Evolutionary conservation across 37 sponge, comb jelly and placozoan genomes (phyloP), one percentile per base, ranked within the genome.

Genomic region (Halichondria panicea): DNA sequence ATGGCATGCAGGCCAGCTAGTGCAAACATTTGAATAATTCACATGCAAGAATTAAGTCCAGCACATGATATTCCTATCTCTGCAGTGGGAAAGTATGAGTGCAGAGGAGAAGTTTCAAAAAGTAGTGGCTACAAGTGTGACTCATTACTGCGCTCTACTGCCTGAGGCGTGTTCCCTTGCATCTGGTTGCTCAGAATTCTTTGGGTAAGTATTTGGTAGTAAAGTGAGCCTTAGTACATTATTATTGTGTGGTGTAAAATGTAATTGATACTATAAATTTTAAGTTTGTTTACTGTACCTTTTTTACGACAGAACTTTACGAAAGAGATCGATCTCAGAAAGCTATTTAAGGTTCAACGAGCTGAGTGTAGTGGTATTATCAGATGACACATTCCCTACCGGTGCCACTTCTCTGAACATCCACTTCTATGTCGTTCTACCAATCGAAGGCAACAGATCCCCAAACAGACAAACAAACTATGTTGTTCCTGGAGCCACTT

Each of bases 161-260:
- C 70, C 70, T 24, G 70, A 68, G 50, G 46, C 70, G 4, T 68
- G 70, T 25, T 68, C 70, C 5, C 50, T 68, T 24, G 9, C 22
- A 13, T 44, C 70, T 68, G 70, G 70, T 9, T 68, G 70, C 24
- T 46, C 46, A 27, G 28, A 68, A 24, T 68, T 68, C 31, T 68
- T 25, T n/a, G 31, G 70, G 70, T 68, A 68, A 24, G 24, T 36
- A 40, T 28, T 65, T 65, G 4, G 22, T 65, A n/a, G 61, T 59
- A 7, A 24, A 7, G 22, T 13, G 27, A 59, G 28, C 61, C 22
- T 24, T 59, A 59, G 27, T 65, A 7, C 37, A 30, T 37, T 36
- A 7, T 65, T 37, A 4, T 65, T 37, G 41, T 4, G 12, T 8
- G 12, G 6, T 36, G 15, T 65, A 12, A 65, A 65, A 4, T 22